phyloP scores from a whole-genome alignment of 2,113 vertebrate species.

The Crotophaga sulcirostris region DNA sequence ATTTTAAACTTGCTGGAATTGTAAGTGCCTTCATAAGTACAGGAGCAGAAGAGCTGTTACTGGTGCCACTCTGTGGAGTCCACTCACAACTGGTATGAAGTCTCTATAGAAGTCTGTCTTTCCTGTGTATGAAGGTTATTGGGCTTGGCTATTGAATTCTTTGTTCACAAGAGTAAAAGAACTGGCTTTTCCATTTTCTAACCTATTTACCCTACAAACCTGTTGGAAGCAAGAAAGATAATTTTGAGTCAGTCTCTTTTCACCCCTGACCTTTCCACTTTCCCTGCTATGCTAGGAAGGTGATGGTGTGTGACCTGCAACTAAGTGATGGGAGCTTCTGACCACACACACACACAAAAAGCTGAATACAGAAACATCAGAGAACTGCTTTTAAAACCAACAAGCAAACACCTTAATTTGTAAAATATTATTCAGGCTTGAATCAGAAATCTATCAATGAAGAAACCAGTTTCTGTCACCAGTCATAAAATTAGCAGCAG shows the following conservation, averaged over 20 bases:
- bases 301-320: not conserved
- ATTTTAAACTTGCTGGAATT: not conserved
- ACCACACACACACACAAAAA: not conserved
- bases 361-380: not conserved
- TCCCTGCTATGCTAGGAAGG: not conserved
- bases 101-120: not conserved
- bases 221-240: not conserved
- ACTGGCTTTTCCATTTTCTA: not conserved
- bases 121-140: not conserved
- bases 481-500: not conserved
- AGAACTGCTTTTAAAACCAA: not conserved
- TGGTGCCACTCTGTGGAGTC: not conserved
- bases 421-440: not conserved
- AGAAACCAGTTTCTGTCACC: not conserved
- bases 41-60: not conserved
- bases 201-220: not conserved
- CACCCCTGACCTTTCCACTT: not conserved
- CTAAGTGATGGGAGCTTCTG: not conserved
- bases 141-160: not conserved
- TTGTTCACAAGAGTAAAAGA: not conserved
- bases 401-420: not conserved
- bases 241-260: not conserved
- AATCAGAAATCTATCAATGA: not conserved
- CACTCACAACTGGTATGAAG: not conserved
- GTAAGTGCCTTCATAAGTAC: not conserved